A percentile compares a stretch with the other conserved stretches of the same genome.
These are phyloP conservation scores for Lophura nycthemera DNA, from an alignment of 2,113 vertebrate species.

Conservation along the genomic window DNA sequence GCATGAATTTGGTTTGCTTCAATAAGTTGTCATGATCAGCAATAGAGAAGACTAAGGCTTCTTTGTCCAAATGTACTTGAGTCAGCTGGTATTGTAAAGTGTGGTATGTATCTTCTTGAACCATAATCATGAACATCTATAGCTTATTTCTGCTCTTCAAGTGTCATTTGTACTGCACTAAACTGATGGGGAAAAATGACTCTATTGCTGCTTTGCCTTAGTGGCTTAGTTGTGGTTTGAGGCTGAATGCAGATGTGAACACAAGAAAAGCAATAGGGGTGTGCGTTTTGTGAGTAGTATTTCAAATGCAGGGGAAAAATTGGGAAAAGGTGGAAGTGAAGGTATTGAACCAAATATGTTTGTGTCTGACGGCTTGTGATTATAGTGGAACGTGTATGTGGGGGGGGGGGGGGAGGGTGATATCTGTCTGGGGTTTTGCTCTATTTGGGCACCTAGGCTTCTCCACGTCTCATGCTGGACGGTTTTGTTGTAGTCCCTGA, in stretches of 20 bases:
- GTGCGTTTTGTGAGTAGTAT: neutral
- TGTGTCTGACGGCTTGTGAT: neutral
- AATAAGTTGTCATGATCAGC: neutral
- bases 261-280: neutral
- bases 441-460: neutral
- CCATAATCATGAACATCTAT: neutral
- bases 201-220: neutral
- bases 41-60: neutral
- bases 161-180: neutral
- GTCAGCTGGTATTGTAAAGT: neutral
- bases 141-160: too few species aligned
- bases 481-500: neutral
- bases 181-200: neutral
- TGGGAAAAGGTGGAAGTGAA: neutral
- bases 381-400: accelerated
- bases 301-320: neutral
- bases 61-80: neutral
- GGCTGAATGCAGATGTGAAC: neutral
- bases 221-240: neutral
- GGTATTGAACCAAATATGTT: accelerated
- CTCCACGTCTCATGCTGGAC: neutral
- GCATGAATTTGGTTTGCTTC: neutral
- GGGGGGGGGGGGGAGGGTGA: too few species aligned
- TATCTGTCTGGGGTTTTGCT: neutral
- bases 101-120: neutral